These are phyloP conservation scores for Drosophila leonis DNA, from an alignment of 2,888 invertebrate species.

Conservation along the genomic window DNA sequence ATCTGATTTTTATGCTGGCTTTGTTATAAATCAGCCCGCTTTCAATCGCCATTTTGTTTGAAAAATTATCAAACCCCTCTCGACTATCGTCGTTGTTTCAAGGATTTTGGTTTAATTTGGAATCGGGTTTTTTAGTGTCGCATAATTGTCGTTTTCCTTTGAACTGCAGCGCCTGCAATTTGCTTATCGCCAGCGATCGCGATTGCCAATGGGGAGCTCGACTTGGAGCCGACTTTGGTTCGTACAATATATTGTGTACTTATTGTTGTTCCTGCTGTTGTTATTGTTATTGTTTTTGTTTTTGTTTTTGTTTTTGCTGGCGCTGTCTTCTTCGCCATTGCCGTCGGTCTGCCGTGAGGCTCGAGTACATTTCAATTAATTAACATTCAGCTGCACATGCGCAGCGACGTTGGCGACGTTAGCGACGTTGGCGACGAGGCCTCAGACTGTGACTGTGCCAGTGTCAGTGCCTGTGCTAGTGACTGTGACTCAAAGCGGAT, in stretches of 20 bases:
- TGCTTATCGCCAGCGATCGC: constrained; percentile 82
- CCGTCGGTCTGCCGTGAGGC: constrained; percentile 59
- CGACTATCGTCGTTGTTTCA: constrained; percentile 14
- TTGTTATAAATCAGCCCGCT: constrained; percentile 11
- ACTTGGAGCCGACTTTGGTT: constrained; percentile 34
- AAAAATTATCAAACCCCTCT: neutral
- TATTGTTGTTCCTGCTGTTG: constrained; percentile 36
- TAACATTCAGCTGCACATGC: constrained; percentile 82
- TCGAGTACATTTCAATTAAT: constrained; percentile 81
- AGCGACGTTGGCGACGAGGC: constrained; percentile 32
- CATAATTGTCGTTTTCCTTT: constrained; percentile 80
- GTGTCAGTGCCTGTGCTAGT: constrained; percentile 11
- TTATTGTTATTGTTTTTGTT: constrained; percentile 31
- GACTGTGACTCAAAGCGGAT: constrained; percentile 76
- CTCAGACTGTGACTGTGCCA: constrained; percentile 27
- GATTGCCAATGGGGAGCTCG: constrained; percentile 71
- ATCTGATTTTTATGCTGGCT: constrained; percentile 4
- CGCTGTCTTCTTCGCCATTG: constrained; percentile 49
- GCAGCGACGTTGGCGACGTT: constrained; percentile 57
- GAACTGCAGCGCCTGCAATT: constrained; percentile 84
- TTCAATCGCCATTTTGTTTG: constrained; percentile 36
- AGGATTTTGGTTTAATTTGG: constrained; percentile 58
- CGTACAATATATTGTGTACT: constrained; percentile 27
- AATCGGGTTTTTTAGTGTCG: constrained; percentile 66
- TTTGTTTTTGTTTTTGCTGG: constrained; percentile 38